A percentile compares a stretch with the other conserved stretches of the same genome.
phyloP scores from a whole-genome alignment of 2,113 vertebrate species.

The Corythaixoides concolor region DNA sequence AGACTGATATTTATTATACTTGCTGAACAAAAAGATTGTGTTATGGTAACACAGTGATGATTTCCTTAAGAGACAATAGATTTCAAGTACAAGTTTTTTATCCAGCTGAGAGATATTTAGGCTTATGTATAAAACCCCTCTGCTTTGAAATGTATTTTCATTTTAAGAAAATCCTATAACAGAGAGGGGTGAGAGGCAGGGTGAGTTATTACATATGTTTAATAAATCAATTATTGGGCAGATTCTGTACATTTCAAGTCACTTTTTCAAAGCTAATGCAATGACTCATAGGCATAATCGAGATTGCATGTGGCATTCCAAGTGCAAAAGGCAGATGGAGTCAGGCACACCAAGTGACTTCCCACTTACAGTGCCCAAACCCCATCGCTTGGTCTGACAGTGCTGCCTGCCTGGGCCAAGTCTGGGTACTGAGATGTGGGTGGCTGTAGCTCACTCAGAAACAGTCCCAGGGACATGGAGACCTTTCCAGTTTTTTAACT shows the following conservation, averaged over 20 bases:
- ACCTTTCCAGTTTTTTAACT: neutral
- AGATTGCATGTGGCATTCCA: neutral
- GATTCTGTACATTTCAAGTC: neutral
- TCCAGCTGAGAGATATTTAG: neutral
- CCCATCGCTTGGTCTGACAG: neutral
- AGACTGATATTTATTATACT: neutral
- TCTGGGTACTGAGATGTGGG: neutral
- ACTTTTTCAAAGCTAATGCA: neutral
- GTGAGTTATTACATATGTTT: neutral
- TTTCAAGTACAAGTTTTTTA: neutral
- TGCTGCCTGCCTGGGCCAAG: neutral
- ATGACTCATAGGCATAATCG: neutral
- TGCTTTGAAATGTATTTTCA: neutral
- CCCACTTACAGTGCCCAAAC: neutral
- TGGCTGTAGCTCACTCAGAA: neutral
- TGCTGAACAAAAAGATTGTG: neutral
- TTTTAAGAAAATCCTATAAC: neutral
- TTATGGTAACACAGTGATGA: neutral
- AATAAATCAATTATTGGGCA: neutral
- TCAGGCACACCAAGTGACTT: neutral
- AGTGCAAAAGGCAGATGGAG: neutral
- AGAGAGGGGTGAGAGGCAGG: neutral
- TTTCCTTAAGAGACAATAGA: neutral
- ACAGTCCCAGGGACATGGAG: neutral
- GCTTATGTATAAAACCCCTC: neutral